Evolutionary conservation across 2,113 vertebrate species (phyloP), one percentile per base, ranked within the genome.

Genomic region (Melanerpes aurifrons): DNA sequence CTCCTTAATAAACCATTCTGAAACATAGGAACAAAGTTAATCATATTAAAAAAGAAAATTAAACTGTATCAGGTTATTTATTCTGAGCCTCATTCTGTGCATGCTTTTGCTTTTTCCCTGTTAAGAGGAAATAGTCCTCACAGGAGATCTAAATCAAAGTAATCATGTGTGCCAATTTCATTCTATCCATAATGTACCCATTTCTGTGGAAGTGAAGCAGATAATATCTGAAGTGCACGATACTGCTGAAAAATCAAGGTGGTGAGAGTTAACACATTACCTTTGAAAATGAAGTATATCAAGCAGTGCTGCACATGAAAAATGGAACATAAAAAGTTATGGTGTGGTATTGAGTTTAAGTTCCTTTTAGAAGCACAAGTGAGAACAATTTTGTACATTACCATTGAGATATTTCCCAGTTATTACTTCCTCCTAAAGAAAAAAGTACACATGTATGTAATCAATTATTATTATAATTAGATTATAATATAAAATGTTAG

Each of bases 281-380:
- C 98, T 98, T 91, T 97, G 97, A 95, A 98, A 98, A 62, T 97
- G 95, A 93, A 98, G 95, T 61, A 98, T 95, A 94, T 98, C 97
- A 85, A 98, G 97, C 29, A 98, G 80, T 6, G 97, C 98, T 98
- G 94, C 64, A 95, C 31, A 74, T 91, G 87, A 90, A 83, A 96
- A 95, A 97, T 28, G 74, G 91, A 97, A 96, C 35, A 92, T 70
- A 94, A 93, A 97, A 94, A 91, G 91, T 94, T 92, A 94, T 16
- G 57, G 77, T 89, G 58, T 78, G 66, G 32, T 40, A 90, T 2
- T 57, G 56, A 48, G 37, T 56, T 89, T 95, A 83, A 93, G 66
- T 92, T 78, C 57, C 68, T 86, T 93, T 95, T 68, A 75, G 67
- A 93, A 81, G 54, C 3, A 5, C 37, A 81, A 54, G 29, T 89